Base-by-base conservation (phyloP, 2,888 invertebrate genomes). In the Galeopsomyia nigrocyanea region DNA sequence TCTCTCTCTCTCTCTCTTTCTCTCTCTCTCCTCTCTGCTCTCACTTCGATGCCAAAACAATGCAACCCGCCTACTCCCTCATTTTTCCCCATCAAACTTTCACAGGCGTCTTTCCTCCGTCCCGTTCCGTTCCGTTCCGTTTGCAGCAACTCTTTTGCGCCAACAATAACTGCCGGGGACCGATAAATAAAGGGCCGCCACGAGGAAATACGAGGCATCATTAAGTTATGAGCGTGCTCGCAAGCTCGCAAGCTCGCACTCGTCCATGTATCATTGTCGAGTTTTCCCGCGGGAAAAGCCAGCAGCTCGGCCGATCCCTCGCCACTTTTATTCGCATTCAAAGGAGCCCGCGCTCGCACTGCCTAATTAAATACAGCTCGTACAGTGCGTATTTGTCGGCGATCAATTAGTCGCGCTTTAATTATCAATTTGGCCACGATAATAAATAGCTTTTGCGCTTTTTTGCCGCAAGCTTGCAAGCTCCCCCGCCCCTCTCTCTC, bases 151-250 rank as follows among this genome's bases (percentile, higher is more conserved):
- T 26, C 26, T 26, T 26, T 26, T 26, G 51, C 19, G 69, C 9
- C 21, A 57, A 64, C 64, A 63, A 69, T 77, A 77, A 77, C 77
- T 77, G 67, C 75, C 68, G 73, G 65, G 71, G 64, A 60, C 71
- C 76, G 74, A 79, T 77, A 79, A 77, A 78, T 78, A 78, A 77
- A 75, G 75, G 63, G 26, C 75, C 68, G 60, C 67, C 68, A 10
- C 39, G 68, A 77, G 75, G 70, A 77, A 77, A 77, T 79, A 79
- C 79, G 77, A 77, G 77, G 75, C 78, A 79, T 79, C 79, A 76
- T 79, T 79, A 79, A 77, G 72, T 78, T 78, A 77, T 79, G 79
- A 78, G 74, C 76, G 76, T 75, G 76, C 68, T 14, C 76, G 68
- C 75, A 73, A 74, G 73, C 75, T 69, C 57, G 68, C 74, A 71